These are phyloP conservation scores for Alosa alosa DNA, from an alignment of 2,113 vertebrate genomes.

Conservation along the genomic window DNA sequence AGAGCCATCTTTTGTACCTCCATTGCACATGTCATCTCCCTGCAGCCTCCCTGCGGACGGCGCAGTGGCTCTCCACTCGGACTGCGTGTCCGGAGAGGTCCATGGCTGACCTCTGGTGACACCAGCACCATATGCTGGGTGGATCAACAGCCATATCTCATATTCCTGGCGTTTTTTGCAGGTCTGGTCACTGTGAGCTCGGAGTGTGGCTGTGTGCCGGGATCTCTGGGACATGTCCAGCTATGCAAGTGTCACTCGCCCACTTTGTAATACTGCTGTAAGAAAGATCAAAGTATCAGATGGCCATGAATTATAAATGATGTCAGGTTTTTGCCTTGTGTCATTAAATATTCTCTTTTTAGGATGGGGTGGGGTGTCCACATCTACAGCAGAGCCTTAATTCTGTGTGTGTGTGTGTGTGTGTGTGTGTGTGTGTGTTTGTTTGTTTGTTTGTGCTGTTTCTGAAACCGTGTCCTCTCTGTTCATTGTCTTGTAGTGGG, in stretches of 20 bases:
- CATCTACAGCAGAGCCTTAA: background rate
- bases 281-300: constrained; percentile 49
- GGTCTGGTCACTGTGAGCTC: background rate
- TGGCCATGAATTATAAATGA: constrained; percentile 59
- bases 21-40: background rate
- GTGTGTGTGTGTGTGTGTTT: background rate
- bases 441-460: constrained; percentile 19
- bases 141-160: background rate
- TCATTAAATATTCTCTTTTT: constrained; percentile 51
- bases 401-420: constrained; percentile 16
- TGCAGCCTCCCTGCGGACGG: background rate
- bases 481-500: constrained; percentile 76
- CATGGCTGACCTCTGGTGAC: background rate
- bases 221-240: constrained; percentile 40
- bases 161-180: background rate
- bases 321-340: constrained; percentile 25
- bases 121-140: background rate
- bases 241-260: constrained; percentile 55
- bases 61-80: background rate
- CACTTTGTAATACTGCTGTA: constrained; percentile 41
- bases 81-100: background rate
- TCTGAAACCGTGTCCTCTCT: background rate
- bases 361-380: constrained; percentile 8
- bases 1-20: background rate
- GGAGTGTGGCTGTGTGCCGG: background rate